Evolutionary conservation across 1,140 invertebrate species (phyloP).

Genomic region (Phenacoccus solenopsis): DNA sequence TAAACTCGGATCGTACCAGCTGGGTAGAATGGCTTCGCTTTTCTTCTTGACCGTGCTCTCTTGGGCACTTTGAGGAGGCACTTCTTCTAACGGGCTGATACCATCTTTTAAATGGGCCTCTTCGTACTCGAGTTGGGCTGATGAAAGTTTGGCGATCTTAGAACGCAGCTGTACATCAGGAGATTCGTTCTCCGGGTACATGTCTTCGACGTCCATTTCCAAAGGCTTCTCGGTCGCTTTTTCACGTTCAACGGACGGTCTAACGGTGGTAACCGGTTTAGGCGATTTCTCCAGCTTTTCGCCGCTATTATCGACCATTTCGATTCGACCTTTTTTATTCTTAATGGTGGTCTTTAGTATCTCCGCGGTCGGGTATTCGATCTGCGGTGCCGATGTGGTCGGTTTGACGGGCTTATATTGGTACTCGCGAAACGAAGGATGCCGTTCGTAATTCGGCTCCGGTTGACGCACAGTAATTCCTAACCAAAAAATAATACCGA

Average conservation of each 20-base stretch:
- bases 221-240: background rate
- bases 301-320: constrained; percentile 22
- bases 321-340: constrained; percentile 24
- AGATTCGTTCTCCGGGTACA: background rate
- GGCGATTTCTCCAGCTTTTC: constrained; percentile 12
- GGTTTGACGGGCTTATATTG: constrained; percentile 14
- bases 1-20: constrained; percentile 19
- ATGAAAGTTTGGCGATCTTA: background rate
- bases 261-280: background rate
- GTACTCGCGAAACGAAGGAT: background rate
- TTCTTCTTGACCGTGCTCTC: constrained; percentile 19
- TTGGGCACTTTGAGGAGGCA: background rate
- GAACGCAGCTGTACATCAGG: background rate
- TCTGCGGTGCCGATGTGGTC: constrained; percentile 4
- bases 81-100: constrained; percentile 16
- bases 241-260: too few species aligned
- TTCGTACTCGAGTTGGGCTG: background rate
- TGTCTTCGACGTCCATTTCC: background rate
- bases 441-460: background rate
- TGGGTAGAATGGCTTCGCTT: constrained; percentile 21
- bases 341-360: constrained; percentile 23
- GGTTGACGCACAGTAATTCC: constrained; percentile 24
- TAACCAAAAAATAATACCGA: constrained; percentile 27
- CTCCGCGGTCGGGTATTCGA: constrained; percentile 19
- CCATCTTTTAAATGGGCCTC: constrained; percentile 5